Base-by-base conservation (phyloP, 2,797 vertebrate species). In the Atherinosoma microstoma region DNA sequence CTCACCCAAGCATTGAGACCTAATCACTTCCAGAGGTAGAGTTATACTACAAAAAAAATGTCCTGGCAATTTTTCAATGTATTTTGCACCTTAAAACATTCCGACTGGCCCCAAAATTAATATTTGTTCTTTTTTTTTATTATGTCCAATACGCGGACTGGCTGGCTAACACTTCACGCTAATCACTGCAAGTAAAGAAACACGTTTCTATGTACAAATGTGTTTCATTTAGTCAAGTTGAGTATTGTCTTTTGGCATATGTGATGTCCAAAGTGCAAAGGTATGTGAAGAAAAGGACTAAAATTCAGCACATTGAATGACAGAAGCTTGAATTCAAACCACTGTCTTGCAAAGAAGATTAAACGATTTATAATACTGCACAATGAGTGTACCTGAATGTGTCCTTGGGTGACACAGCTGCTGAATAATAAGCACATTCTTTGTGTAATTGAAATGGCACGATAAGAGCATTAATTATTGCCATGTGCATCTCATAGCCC, bases 21-120 rank as follows among this genome's bases (percentile, higher is more conserved):
- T 94, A 94, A 94, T 94, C 80, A 76, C 85, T 94, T 93, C 93
- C 94, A 94, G 94, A 93, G 69, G 61, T 73, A 73, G 71, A 76
- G 65, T 67, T 79, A 82, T 89, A 82, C 77, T 83, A 79, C 58
- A 85, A 86, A 79, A 60, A 85, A 86, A 83, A 76, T 62, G 64
- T 89, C 80, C 88, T 88, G 91, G 86, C 64, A 84, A 81, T 15
- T 85, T 86, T 87, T 87, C 72, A 80, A 79, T 80, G 82, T 64
- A 76, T 82, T 82, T 80, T 87, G 60, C 70, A 76, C 67, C 72
- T 79, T 75, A 61, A 84, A 89, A 87, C 49, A 45, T 58, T 80
- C 58, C 71, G 80, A 65, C 47, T 80, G 77, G 78, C 24, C 59
- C 38, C 69, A 56, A 70, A 84, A 79, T 80, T 13, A 77, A 74